Evolutionary conservation across 2,797 vertebrate species (phyloP).

Genomic region (Pantherophis alleghaniensis): DNA sequence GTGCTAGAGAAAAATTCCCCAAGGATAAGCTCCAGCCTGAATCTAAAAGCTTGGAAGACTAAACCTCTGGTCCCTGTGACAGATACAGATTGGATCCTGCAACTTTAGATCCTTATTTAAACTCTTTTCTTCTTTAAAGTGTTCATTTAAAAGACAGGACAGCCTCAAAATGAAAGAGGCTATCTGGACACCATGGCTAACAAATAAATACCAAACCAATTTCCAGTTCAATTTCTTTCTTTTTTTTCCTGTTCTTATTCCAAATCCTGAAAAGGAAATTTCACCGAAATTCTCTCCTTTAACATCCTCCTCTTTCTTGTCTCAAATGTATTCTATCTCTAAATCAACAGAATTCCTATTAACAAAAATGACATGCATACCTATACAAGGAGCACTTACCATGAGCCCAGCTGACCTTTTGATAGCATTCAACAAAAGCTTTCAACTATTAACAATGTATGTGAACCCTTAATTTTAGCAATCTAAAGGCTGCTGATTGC

Average conservation of each 20-base stretch:
- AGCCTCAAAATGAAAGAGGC: background rate
- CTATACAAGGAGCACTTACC: background rate
- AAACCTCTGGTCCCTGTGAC: background rate
- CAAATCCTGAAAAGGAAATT: slow-evolving; percentile 14
- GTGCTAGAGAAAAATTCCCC: background rate
- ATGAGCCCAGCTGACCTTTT: background rate
- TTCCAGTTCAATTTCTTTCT: slow-evolving; percentile 14
- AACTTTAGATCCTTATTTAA: background rate
- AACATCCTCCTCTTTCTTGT: background rate
- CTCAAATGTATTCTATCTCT: background rate
- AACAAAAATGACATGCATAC: background rate
- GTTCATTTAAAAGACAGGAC: background rate
- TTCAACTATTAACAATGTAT: slow-evolving; percentile 45
- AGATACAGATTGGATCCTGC: background rate
- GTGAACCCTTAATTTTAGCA: slow-evolving; percentile 40
- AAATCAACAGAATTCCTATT: background rate
- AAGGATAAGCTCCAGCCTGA: background rate
- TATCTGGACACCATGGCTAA: background rate
- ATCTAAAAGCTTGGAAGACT: background rate
- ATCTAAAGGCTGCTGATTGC: slow-evolving; percentile 49
- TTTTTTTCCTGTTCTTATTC: background rate
- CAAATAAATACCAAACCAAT: background rate
- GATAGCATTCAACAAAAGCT: slow-evolving; percentile 16
- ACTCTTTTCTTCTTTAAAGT: background rate
- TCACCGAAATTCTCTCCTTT: background rate